phyloP scores from a whole-genome alignment of 23 tunicate genomes.

The Diplosoma virens region DNA sequence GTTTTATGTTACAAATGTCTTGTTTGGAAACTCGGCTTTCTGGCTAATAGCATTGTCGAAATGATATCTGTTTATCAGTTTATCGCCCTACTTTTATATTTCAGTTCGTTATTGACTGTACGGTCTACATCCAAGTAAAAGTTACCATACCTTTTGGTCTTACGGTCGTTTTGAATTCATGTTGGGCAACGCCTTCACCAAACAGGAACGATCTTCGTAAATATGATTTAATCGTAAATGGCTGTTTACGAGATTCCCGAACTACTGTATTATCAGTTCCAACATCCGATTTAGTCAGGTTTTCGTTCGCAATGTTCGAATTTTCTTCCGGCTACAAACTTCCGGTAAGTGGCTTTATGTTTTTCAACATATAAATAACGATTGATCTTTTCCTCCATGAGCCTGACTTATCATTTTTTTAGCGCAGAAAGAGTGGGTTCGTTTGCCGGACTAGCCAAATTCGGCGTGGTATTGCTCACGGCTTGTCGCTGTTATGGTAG shows the following conservation, averaged over 20 bases:
- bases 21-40: too few species aligned
- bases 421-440: too few species aligned
- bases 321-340: not conserved
- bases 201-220: not conserved
- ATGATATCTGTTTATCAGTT: too few species aligned
- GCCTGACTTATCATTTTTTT: too few species aligned
- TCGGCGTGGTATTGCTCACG: too few species aligned
- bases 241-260: not conserved
- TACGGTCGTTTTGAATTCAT: conserved; percentile 4
- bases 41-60: too few species aligned
- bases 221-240: not conserved
- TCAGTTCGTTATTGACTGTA: conserved; percentile 9
- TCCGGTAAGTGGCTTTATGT: conserved; percentile 1
- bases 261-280: not conserved
- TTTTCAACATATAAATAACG: too few species aligned
- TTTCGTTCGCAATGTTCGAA: conserved; percentile 28
- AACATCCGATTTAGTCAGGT: not conserved
- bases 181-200: conserved; percentile 17
- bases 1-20: too few species aligned
- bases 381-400: too few species aligned
- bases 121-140: conserved; percentile 3
- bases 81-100: too few species aligned
- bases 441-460: too few species aligned
- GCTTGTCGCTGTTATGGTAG: too few species aligned
- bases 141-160: not conserved